A percentile compares a stretch with the other conserved stretches of the same genome.
Evolutionary conservation across 2,113 vertebrate genomes (phyloP).

Genomic region (Caretta caretta): DNA sequence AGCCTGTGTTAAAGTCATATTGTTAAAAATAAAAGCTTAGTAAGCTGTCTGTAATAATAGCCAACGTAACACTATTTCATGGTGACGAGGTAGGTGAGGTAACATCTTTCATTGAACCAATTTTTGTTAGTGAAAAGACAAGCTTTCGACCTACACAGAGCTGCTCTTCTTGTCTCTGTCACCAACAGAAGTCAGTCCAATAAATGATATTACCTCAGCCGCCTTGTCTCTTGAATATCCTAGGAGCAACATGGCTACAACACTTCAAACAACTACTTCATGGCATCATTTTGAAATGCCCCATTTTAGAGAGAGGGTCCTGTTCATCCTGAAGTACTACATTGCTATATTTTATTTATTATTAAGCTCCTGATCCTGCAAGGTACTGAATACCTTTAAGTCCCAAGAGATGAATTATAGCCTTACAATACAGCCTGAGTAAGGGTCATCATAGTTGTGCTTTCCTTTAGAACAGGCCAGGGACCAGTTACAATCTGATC

Average conservation of each 20-base stretch:
- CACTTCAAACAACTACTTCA: too few relatives aligned
- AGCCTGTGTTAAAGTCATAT: not conserved
- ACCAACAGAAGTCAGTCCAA: too few relatives aligned
- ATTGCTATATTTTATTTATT: not conserved
- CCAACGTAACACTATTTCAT: not conserved
- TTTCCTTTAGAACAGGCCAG: too few relatives aligned
- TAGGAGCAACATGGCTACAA: too few relatives aligned
- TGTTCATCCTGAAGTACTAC: not conserved
- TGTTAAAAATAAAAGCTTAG: conserved; percentile 29
- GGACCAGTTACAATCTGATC: too few relatives aligned
- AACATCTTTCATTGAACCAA: too few relatives aligned
- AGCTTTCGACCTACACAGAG: too few relatives aligned
- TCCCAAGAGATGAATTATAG: not conserved
- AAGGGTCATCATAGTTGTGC: not conserved
- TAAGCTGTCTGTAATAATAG: conserved; percentile 9
- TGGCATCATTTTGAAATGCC: not conserved
- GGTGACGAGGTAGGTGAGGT: not conserved
- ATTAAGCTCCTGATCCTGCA: not conserved
- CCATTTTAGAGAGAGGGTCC: not conserved
- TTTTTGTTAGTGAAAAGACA: too few relatives aligned
- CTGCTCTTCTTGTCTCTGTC: not conserved
- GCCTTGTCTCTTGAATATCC: not conserved
- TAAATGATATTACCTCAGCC: too few relatives aligned
- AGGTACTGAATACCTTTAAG: not conserved
- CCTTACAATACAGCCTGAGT: not conserved